These are phyloP conservation scores for Phataginus tetradactyla DNA, from an alignment of 2,797 vertebrate genomes.

Conservation along the genomic window DNA sequence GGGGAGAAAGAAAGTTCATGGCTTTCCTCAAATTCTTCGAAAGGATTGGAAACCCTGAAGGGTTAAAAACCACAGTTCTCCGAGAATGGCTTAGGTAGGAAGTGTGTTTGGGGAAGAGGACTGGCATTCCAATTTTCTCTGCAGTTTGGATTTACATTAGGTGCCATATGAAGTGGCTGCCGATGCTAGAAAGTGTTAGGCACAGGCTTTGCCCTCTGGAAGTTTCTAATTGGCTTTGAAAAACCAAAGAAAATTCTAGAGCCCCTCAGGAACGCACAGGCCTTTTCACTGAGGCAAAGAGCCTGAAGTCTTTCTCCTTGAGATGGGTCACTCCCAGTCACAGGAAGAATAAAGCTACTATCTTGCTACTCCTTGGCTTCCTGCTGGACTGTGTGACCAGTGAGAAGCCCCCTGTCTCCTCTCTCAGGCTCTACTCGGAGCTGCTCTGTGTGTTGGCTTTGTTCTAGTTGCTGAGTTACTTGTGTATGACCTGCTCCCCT, in stretches of 20 bases:
- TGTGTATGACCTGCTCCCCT: not conserved
- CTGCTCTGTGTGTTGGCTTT: not conserved
- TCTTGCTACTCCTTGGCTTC: not conserved
- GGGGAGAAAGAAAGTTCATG: not conserved
- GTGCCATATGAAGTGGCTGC: not conserved
- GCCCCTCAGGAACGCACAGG: not conserved
- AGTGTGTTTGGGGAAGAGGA: not conserved
- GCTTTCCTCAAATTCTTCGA: not conserved
- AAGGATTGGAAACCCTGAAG: not conserved
- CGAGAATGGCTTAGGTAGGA: not conserved
- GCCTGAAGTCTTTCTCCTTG: not conserved
- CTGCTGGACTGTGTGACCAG: rapidly evolving
- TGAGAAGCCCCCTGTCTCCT: not conserved
- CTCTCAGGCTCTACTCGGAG: not conserved
- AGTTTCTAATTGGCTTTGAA: conserved; percentile 34
- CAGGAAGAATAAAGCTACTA: not conserved
- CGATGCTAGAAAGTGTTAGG: not conserved
- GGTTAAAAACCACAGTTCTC: not conserved
- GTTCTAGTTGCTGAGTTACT: not conserved
- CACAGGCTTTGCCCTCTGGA: not conserved
- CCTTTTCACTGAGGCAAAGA: not conserved
- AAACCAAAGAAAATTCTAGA: not conserved
- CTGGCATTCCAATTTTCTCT: not conserved
- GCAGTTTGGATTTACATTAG: not conserved
- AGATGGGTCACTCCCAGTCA: not conserved